These are phyloP conservation scores for Corella eumyota DNA, from an alignment of 23 tunicate species.

Conservation along the genomic window DNA sequence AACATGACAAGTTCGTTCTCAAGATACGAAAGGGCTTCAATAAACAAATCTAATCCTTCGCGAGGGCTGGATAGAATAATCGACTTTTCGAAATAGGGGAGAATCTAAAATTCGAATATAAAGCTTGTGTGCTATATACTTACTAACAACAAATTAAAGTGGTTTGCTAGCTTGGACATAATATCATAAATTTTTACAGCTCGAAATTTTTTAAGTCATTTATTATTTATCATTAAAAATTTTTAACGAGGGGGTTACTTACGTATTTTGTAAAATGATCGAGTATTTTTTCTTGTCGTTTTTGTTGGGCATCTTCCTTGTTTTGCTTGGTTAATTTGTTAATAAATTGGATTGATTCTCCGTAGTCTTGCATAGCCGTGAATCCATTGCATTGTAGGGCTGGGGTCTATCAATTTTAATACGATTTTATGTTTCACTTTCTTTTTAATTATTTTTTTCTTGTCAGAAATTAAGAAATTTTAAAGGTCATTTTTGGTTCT, in stretches of 20 bases:
- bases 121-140: neutral
- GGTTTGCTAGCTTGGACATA: neutral
- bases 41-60: slow-evolving; percentile 70
- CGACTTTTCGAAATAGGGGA: slow-evolving; percentile 60
- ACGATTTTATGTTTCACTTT: too few species aligned
- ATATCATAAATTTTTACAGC: too few species aligned
- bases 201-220: too few species aligned
- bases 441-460: too few species aligned
- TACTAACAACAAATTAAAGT: neutral
- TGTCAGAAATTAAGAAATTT: too few species aligned
- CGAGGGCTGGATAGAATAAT: slow-evolving; percentile 58
- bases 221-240: too few species aligned
- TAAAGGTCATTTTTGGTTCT: too few species aligned
- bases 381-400: slow-evolving; percentile 11
- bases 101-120: slow-evolving; percentile 20
- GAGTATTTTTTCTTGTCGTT: slow-evolving; percentile 20
- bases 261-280: slow-evolving; percentile 25
- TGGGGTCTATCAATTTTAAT: slow-evolving; percentile 20
- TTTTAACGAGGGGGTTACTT: slow-evolving; percentile 3
- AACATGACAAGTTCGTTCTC: slow-evolving; percentile 39
- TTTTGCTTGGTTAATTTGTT: neutral
- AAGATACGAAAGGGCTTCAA: slow-evolving; percentile 59
- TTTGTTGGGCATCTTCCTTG: slow-evolving; percentile 8
- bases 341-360: slow-evolving; percentile 16
- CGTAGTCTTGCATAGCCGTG: slow-evolving; percentile 8